Percentiles rank a stretch among this genome's conserved stretches.
Conservation (phyloP, 1,140 invertebrate species). For the Mesaphorura yosii region DNA sequence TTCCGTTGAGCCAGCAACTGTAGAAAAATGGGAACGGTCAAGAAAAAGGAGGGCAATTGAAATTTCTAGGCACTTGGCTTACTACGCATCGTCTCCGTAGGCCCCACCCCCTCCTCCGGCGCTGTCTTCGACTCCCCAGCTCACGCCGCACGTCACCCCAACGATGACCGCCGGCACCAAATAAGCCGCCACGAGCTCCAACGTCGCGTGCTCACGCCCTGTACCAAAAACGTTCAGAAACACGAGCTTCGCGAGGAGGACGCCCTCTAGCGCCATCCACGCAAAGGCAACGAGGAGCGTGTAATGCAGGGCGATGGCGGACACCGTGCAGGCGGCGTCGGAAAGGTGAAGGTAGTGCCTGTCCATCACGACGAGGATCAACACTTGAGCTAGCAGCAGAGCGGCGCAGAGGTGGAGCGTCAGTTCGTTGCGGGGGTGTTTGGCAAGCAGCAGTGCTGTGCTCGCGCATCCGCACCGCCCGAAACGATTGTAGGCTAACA, state of each 20-base stretch:
- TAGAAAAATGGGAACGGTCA: too few relatives aligned
- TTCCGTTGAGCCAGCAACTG: background rate
- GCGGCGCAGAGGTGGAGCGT: slow-evolving; percentile 46
- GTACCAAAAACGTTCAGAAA: slow-evolving; percentile 31
- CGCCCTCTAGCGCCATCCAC: slow-evolving; percentile 46
- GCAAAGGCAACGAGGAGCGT: slow-evolving; percentile 47
- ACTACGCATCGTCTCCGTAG: slow-evolving; percentile 20
- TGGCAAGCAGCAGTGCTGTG: slow-evolving; percentile 40
- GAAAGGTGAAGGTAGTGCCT: slow-evolving; percentile 27
- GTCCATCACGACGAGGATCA: slow-evolving; percentile 46
- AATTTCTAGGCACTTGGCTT: slow-evolving; percentile 3
- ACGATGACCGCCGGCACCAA: slow-evolving; percentile 38
- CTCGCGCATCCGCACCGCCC: too few relatives aligned
- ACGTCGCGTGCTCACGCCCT: slow-evolving; percentile 1
- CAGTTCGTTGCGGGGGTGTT: slow-evolving; percentile 34
- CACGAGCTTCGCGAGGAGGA: slow-evolving; percentile 41
- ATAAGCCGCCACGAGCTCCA: slow-evolving; percentile 37
- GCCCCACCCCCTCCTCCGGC: background rate
- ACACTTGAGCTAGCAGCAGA: slow-evolving; percentile 45
- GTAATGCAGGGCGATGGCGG: slow-evolving; percentile 47
- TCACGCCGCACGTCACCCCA: slow-evolving; percentile 33
- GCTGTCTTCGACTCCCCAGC: too few relatives aligned
- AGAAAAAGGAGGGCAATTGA: background rate
- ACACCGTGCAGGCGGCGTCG: slow-evolving; percentile 40
- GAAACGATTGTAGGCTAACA: slow-evolving; percentile 33